A percentile compares a stretch with the other conserved stretches of the same genome.
Evolutionary conservation across 2,113 vertebrate genomes (phyloP).

Genomic region (Melanocharis versteri): DNA sequence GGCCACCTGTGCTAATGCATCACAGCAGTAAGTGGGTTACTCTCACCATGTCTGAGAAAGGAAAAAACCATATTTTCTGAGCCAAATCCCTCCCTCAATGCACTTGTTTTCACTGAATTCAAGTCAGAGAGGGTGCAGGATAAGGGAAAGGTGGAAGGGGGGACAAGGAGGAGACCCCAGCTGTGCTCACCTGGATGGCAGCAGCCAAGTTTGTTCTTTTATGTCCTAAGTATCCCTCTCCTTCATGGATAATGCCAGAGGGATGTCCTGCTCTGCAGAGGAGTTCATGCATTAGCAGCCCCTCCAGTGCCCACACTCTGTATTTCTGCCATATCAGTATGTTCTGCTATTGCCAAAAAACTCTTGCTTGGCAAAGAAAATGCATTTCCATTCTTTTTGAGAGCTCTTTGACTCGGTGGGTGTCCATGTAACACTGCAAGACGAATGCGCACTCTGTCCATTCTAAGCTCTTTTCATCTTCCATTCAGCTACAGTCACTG

Average conservation of each 20-base stretch:
- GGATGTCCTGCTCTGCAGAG: neutral
- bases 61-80: neutral
- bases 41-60: neutral
- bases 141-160: neutral
- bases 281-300: neutral
- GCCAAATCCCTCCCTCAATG: neutral
- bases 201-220: neutral
- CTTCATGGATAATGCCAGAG: neutral
- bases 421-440: neutral
- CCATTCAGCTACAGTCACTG: neutral
- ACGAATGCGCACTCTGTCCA: neutral
- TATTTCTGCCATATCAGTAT: neutral
- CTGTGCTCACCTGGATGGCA: neutral
- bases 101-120: neutral
- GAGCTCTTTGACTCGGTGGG: neutral
- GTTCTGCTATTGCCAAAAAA: neutral
- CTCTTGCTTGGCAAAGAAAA: neutral
- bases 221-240: neutral
- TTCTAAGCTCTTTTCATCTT: neutral
- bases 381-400: neutral
- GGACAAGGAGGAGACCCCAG: neutral
- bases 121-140: neutral
- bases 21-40: neutral
- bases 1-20: neutral
- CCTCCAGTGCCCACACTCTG: neutral